Base-by-base conservation (phyloP, 2,113 vertebrate genomes). In the Psilopogon haemacephalus region DNA sequence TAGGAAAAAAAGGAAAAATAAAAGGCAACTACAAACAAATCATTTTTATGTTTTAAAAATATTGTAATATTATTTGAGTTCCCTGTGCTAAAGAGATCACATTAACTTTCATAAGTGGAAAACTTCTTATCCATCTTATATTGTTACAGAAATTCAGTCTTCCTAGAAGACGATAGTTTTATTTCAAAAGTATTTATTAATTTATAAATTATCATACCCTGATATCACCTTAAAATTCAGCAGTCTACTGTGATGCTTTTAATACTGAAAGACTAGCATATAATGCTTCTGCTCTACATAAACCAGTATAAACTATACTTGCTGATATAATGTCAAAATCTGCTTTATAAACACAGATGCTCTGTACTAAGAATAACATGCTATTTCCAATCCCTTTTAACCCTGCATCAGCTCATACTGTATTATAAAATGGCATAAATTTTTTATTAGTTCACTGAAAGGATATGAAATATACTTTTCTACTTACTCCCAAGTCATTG, bases 401-500 rank as follows among this genome's bases (percentile, higher is more conserved):
- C 91, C 87, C 93, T 96, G 81, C 90, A 95, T 97, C 96, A 97
- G 96, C 89, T 97, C 93, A 96, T 94, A 93, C 74, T 93, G 64
- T 97, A 95, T 97, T 97, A 97, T 96, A 97, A 98, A 97, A 97
- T 86, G 95, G 55, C 89, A 98, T 98, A 86, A 96, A 98, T 97
- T 96, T 98, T 98, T 98, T 94, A 98, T 98, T 96, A 98, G 95
- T 91, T 94, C 86, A 94, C 80, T 97, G 93, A 97, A 96, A 97
- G 96, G 94, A 97, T 97, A 97, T 97, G 88, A 97, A 97, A 97
- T 95, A 96, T 74, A 84, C 77, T 95, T 97, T 97, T 95, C 78
- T 95, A 96, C 97, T 97, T 96, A 97, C 73, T 95, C 93, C 91
- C 77, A 18, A 97, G 88, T 93, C 94, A 94, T 94, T 95, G 55